Percentiles rank a stretch among this genome's conserved stretches.
phyloP scores from a whole-genome alignment of 2,113 vertebrate genomes.

The Phodopus roborovskii region DNA sequence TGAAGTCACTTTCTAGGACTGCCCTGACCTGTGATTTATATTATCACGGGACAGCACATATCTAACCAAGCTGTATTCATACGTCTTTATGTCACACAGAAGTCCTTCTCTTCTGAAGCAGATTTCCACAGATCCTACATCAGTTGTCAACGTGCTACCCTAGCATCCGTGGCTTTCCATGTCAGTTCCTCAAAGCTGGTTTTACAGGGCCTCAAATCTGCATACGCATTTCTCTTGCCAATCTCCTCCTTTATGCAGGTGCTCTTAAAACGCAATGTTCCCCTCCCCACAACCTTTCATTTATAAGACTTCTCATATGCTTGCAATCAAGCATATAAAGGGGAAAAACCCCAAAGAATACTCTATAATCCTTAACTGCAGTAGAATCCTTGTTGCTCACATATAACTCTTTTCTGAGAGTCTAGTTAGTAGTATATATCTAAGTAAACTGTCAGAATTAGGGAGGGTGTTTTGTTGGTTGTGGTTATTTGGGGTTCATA shows the following conservation, averaged over 20 bases:
- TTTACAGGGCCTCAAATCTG: neutral
- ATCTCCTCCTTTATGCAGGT: neutral
- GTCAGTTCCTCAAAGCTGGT: neutral
- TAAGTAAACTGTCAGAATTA: neutral
- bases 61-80: neutral
- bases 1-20: neutral
- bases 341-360: neutral
- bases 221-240: neutral
- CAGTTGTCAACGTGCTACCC: fast-evolving
- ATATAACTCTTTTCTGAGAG: neutral
- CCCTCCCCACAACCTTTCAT: neutral
- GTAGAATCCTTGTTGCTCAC: neutral
- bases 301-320: neutral
- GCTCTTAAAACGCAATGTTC: neutral
- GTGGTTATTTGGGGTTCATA: neutral
- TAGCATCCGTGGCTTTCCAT: neutral
- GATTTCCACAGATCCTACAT: neutral
- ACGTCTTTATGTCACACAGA: too few species aligned
- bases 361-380: fast-evolving
- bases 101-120: neutral
- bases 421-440: neutral
- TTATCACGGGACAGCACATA: neutral
- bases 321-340: neutral
- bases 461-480: fast-evolving
- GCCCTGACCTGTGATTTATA: neutral